Percentiles rank a stretch among this genome's conserved stretches.
These are phyloP conservation scores for Tokudaia muenninki DNA, from an alignment of 2,797 vertebrate species.

Conservation along the genomic window DNA sequence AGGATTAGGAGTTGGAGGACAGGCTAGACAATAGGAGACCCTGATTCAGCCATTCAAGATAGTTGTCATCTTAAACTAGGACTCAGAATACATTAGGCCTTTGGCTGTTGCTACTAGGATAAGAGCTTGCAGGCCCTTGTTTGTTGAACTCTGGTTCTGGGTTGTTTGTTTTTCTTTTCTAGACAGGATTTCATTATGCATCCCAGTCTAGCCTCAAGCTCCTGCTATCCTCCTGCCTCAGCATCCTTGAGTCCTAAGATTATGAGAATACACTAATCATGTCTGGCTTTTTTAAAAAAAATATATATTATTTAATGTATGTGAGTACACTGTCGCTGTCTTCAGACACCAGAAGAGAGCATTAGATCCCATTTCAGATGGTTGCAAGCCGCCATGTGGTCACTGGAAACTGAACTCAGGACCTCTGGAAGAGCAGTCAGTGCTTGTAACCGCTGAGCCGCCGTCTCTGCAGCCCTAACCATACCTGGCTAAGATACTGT, in stretches of 20 bases:
- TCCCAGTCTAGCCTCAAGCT: neutral
- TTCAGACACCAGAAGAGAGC: no score
- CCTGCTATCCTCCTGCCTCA: neutral
- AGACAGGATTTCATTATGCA: neutral
- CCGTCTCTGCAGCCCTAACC: neutral
- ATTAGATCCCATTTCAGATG: no score
- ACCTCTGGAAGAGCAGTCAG: no score
- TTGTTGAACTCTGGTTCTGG: neutral
- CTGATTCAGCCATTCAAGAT: constrained; percentile 19
- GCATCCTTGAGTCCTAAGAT: neutral
- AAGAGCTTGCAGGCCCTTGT: neutral
- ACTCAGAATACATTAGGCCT: neutral
- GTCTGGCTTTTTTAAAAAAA: neutral
- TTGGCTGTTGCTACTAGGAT: neutral
- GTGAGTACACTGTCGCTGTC: no score
- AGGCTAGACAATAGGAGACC: neutral
- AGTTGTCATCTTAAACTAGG: neutral
- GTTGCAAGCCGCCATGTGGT: no score
- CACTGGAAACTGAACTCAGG: no score
- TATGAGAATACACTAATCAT: neutral
- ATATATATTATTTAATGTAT: neutral
- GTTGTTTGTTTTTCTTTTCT: neutral
- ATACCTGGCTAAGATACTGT: neutral
- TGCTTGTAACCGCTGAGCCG: neutral
- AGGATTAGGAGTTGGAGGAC: neutral